Conservation (phyloP, 2,888 invertebrate genomes). For the Periphyllus acericola region DNA sequence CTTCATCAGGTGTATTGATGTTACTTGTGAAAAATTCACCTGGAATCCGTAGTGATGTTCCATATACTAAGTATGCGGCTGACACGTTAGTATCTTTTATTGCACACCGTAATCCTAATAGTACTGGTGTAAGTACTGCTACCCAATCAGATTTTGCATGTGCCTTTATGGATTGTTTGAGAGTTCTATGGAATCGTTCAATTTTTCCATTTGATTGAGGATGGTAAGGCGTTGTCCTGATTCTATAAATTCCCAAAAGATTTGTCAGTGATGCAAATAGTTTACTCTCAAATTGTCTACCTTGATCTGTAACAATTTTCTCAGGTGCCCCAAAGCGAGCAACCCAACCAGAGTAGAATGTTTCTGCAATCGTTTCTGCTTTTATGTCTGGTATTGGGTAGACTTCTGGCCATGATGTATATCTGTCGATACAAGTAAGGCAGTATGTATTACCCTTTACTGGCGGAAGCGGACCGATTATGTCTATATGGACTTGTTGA, state of each 20-base stretch:
- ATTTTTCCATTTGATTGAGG: slow-evolving; percentile 60
- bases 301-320: neutral
- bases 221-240: slow-evolving; percentile 63
- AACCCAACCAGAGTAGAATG: neutral
- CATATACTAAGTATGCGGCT: slow-evolving; percentile 33
- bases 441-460: neutral
- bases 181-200: slow-evolving; percentile 56
- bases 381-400: neutral
- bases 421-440: slow-evolving; percentile 14
- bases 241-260: slow-evolving; percentile 63
- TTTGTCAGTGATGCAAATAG: slow-evolving; percentile 64
- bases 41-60: slow-evolving; percentile 3
- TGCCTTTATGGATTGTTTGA: slow-evolving; percentile 57
- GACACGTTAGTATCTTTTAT: neutral
- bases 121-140: slow-evolving; percentile 36
- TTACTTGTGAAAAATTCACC: slow-evolving; percentile 39
- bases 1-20: no score
- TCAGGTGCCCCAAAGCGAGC: slow-evolving; percentile 2
- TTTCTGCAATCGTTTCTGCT: slow-evolving; percentile 18
- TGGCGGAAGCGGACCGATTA: neutral
- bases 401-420: slow-evolving; percentile 29
- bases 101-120: slow-evolving; percentile 54
- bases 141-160: slow-evolving; percentile 50
- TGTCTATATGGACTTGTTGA: slow-evolving; percentile 64
- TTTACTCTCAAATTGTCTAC: slow-evolving; percentile 3